Conservation (phyloP, 2,113 vertebrate genomes). For the human (Homo sapiens) region GRCh38 chr4:80210501-80211000, state of each 20-base stretch:
- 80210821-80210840: neutral
- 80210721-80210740: neutral
- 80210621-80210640: neutral
- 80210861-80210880: neutral
- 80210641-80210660: neutral
- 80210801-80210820: neutral
- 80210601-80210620: neutral
- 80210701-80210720: neutral
- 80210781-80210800: neutral
- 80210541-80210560: neutral
- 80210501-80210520: neutral
- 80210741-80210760: neutral
- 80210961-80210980: constrained; percentile 34
- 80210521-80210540: neutral
- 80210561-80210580: neutral
- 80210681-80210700: neutral
- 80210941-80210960: constrained; percentile 46
- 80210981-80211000: constrained; percentile 74
- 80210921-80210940: constrained; percentile 46
- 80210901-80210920: constrained; percentile 34
- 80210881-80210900: constrained; percentile 7
- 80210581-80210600: neutral
- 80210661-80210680: neutral
- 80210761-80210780: neutral
- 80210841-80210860: constrained; percentile 34